phyloP scores from a whole-genome alignment of 2,113 vertebrate genomes.

The Triplophysa siluroides region DNA sequence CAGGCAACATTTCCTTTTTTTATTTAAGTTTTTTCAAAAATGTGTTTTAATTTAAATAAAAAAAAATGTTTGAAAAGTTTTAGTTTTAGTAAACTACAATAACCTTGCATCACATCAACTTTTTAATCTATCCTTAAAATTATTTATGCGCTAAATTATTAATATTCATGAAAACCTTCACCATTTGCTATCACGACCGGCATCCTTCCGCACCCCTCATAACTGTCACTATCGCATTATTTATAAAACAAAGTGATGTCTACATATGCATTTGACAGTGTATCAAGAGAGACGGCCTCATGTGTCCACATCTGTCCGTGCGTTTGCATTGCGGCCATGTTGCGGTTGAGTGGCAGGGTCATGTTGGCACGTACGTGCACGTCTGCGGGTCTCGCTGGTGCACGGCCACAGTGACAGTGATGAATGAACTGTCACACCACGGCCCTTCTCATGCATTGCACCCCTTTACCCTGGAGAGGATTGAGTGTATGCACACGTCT shows the following conservation, averaged over 20 bases:
- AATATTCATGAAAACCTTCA: not conserved
- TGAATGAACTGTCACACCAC: constrained; percentile 71
- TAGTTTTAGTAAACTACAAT: too few species aligned
- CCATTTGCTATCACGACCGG: too few species aligned
- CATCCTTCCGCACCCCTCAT: too few species aligned
- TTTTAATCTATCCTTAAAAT: too few species aligned
- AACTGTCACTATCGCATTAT: not conserved
- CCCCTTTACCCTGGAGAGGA: constrained; percentile 64
- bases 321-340: constrained; percentile 32
- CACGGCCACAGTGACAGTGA: constrained; percentile 68
- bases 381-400: constrained; percentile 60
- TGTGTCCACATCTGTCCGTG: not conserved
- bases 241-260: not conserved
- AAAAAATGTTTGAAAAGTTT: too few species aligned
- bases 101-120: too few species aligned
- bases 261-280: not conserved
- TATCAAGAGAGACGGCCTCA: not conserved
- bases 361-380: constrained; percentile 57
- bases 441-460: constrained; percentile 60
- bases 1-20: too few species aligned
- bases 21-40: too few species aligned
- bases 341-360: constrained; percentile 54
- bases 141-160: too few species aligned
- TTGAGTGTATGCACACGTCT: not conserved
- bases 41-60: too few species aligned